Evolutionary conservation across 2,113 vertebrate genomes (phyloP), one percentile per base, ranked within the genome.

Genomic region (Xyrauchen texanus): DNA sequence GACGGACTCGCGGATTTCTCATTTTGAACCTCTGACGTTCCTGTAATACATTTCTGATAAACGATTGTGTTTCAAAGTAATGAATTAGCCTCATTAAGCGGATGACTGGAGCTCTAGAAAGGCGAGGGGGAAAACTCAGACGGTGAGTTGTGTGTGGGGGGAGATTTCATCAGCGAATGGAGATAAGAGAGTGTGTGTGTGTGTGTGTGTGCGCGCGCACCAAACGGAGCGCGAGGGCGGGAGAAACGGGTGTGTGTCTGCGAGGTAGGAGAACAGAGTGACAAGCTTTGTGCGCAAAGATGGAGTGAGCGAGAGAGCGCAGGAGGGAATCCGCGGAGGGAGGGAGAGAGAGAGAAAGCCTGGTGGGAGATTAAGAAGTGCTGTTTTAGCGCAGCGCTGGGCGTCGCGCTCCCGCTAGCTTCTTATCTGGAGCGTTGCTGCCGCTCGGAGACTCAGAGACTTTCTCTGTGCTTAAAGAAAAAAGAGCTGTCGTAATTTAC

Each of bases 81-180:
- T 84, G 82, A 81, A 84, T 84, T 84, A 84, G 82, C 70, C 51
- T 60, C 82, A 84, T 84, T 84, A 84, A 65, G 60, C 76, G 82
- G 79, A 81, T 84, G 79, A 84, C 75, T 84, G 82, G 80, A 81
- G 79, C 70, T 70, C 79, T 52, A 80, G 62, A 81, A 80, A 80
- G 79, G 62, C 71, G 53, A 67, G 79, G 63, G 78, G 11, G 3
- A 6, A 66, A 73, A 74, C 71, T 68, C 62, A 5, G 64, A 52
- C 6, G 58, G 46, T 45, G 81, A 57, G 64, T 52, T 8, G 66
- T 13, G 21, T 34, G 21, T 34, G 21, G 46, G 44, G 34, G 11
- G 13, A 52, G 62, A 76, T 47, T 15, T 80, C 79, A 80, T 80
- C 77, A 80, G 55, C 67, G 69, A 66, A 51, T 34, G 11, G 52